Percentiles rank a stretch among this genome's conserved stretches.
These are phyloP conservation scores for Geophilus truncorum DNA, from an alignment of 2,888 invertebrate species.

Conservation along the genomic window DNA sequence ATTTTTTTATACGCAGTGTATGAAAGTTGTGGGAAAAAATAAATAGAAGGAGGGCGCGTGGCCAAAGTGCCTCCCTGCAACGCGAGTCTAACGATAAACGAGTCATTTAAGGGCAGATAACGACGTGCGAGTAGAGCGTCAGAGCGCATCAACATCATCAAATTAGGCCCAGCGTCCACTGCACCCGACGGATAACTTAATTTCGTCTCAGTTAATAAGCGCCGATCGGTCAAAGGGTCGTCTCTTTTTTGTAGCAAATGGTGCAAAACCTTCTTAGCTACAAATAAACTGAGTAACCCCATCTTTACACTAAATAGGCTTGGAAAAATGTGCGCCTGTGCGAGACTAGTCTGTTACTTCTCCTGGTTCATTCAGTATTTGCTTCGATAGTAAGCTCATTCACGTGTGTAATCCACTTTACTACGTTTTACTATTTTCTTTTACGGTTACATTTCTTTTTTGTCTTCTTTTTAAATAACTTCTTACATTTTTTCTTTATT, in stretches of 20 bases:
- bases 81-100: slow-evolving; percentile 30
- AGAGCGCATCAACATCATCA: slow-evolving; percentile 34
- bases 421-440: background rate
- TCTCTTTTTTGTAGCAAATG: background rate
- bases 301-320: background rate
- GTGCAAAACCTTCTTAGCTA: background rate
- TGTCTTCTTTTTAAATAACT: background rate
- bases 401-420: background rate
- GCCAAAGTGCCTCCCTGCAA: background rate
- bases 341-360: background rate
- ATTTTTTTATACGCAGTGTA: too few species aligned
- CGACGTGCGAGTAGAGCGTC: slow-evolving; percentile 34
- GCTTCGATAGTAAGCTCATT: background rate
- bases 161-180: slow-evolving; percentile 31
- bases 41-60: background rate
- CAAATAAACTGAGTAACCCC: background rate
- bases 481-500: background rate
- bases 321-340: background rate
- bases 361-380: background rate
- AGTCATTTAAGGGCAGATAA: slow-evolving; percentile 34
- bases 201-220: background rate
- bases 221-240: background rate
- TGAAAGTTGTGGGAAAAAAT: background rate
- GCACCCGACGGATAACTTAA: background rate
- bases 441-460: background rate